phyloP scores from a whole-genome alignment of 2,797 vertebrate species.

The Enteromius mattozi region DNA sequence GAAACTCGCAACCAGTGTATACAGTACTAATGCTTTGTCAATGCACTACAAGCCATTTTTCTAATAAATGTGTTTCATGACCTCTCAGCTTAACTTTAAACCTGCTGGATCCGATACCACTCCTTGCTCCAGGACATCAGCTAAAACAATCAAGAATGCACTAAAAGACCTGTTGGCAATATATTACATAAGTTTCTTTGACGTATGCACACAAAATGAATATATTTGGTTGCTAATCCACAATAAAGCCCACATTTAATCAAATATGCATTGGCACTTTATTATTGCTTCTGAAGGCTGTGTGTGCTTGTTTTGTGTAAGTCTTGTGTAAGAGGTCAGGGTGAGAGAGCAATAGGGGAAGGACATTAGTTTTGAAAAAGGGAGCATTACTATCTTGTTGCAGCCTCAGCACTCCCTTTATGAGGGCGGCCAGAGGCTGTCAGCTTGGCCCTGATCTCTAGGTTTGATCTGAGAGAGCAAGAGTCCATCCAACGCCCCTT shows the following conservation, averaged over 20 bases:
- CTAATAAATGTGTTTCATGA: neutral
- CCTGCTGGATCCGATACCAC: constrained; percentile 4
- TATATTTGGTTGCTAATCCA: constrained; percentile 3
- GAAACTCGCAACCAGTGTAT: neutral
- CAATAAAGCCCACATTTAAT: constrained; percentile 3
- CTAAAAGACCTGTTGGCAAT: neutral
- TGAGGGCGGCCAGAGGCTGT: constrained; percentile 64
- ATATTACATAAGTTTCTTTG: neutral
- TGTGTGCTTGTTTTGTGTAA: constrained; percentile 17
- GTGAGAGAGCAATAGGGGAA: constrained; percentile 11
- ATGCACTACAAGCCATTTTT: neutral
- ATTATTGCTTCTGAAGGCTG: neutral
- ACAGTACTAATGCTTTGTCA: neutral
- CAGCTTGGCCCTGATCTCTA: constrained; percentile 60
- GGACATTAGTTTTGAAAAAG: constrained; percentile 63
- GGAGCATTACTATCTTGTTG: constrained; percentile 70
- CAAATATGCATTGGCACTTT: constrained; percentile 1
- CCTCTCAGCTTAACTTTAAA: neutral
- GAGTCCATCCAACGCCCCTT: constrained; percentile 52
- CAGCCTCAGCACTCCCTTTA: constrained; percentile 73
- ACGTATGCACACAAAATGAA: neutral
- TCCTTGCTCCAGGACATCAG: constrained; percentile 1
- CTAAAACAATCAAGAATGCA: neutral
- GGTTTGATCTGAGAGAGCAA: constrained; percentile 66
- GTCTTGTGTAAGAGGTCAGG: constrained; percentile 50